Base-by-base conservation (phyloP, 2,888 invertebrate species). In the Sialis lutaria region DNA sequence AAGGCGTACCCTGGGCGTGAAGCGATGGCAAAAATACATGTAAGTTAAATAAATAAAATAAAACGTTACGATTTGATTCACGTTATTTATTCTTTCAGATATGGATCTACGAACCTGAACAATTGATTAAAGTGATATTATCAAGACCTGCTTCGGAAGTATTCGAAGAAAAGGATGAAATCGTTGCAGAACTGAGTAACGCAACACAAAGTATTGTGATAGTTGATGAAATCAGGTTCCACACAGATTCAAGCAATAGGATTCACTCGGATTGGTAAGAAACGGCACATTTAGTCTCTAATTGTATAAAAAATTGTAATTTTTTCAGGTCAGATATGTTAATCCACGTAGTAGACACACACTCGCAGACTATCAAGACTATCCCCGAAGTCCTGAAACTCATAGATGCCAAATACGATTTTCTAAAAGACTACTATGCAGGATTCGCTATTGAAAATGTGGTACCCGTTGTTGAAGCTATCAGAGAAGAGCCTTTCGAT, bases 71-170 rank as follows among this genome's bases (percentile, higher is more conserved):
- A 9, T n/a, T 41, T 22, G 41, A 41, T 41, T 41, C 32, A 12
- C 9, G 33, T 46, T 40, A 35, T 46, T 10, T 40, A 13, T 33
- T 30, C 9, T 46, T 56, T 60, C 57, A 90, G 89, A 73, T 92
- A 8, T 93, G 92, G 91, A 79, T 93, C 40, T 90, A 88, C 54
- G 87, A 89, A 58, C 80, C 83, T 0, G 79, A 82, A 0, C 82
- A 91, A 52, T 69, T 90, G 44, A 84, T 90, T 49, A 75, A 86
- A 49, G 79, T 93, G 50, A 88, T 90, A 51, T 69, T 92, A 12
- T 88, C 88, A 0, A 75, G 86, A 39, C 80, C 86, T 9, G 85
- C 88, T 5, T 74, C 80, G 53, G 81, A 82, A 62, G 85, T 87
- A 0, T 72, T 77, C 51, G 70, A 74, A 45, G 78, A 85, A 48